These are phyloP conservation scores for Sipha flava DNA, from an alignment of 1,140 invertebrate genomes.

Conservation along the genomic window DNA sequence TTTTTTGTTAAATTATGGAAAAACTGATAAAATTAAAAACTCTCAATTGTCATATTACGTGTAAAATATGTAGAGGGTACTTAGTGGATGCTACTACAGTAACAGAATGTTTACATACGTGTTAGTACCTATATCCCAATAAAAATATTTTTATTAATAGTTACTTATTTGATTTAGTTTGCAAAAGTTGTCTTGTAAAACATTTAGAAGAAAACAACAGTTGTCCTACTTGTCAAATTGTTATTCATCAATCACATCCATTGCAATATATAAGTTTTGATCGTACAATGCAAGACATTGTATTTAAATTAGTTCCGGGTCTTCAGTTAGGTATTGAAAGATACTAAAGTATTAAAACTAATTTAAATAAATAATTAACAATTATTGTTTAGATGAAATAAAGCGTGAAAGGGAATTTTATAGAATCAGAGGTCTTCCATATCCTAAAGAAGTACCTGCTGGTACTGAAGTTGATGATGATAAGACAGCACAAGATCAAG, in stretches of 20 bases:
- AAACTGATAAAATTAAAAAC: slow-evolving; percentile 71
- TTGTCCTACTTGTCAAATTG: slow-evolving; percentile 91
- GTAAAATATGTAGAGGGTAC: slow-evolving; percentile 92
- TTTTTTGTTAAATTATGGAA: slow-evolving; percentile 10
- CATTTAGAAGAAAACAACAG: slow-evolving; percentile 95
- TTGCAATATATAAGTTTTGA: slow-evolving; percentile 95
- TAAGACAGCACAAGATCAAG: slow-evolving; percentile 51
- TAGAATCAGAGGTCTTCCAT: slow-evolving; percentile 67
- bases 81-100: slow-evolving; percentile 95
- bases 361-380: not conserved
- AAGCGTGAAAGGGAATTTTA: slow-evolving; percentile 82
- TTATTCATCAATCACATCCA: slow-evolving; percentile 95
- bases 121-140: slow-evolving; percentile 51
- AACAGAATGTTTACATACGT: slow-evolving; percentile 95
- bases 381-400: slow-evolving; percentile 61
- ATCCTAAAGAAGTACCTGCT: slow-evolving; percentile 76
- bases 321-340: slow-evolving; percentile 66
- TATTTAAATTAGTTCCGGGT: slow-evolving; percentile 91
- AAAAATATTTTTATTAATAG: slow-evolving; percentile 20
- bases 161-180: slow-evolving; percentile 58
- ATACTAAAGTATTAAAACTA: not conserved
- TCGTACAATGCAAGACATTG: slow-evolving; percentile 97
- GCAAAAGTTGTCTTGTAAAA: slow-evolving; percentile 95
- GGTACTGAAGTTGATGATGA: slow-evolving; percentile 55
- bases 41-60: slow-evolving; percentile 86